Evolutionary conservation across 2,113 vertebrate species (phyloP).

Genomic region (Gorsachius goisagi): DNA sequence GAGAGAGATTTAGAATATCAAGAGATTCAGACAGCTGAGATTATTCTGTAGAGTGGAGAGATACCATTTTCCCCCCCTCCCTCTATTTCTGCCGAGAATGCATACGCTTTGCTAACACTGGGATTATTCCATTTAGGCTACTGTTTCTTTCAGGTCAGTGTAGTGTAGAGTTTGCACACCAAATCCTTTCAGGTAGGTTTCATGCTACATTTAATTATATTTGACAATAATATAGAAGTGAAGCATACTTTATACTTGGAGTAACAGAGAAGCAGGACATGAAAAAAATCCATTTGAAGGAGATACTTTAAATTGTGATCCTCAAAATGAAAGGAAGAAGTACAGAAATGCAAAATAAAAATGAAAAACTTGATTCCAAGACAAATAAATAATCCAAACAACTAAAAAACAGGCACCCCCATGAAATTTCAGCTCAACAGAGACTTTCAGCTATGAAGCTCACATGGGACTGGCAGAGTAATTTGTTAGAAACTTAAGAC

Average conservation of each 20-base stretch:
- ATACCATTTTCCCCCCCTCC: background rate
- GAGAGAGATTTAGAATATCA: background rate
- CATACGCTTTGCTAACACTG: background rate
- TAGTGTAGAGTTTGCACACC: background rate
- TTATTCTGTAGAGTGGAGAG: background rate
- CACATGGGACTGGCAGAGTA: background rate
- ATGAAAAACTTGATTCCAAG: background rate
- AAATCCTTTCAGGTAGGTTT: background rate
- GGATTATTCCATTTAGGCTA: background rate
- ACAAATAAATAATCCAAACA: background rate
- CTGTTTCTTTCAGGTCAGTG: background rate
- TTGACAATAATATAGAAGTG: background rate
- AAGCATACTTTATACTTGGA: background rate
- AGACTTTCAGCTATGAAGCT: slow-evolving; percentile 45
- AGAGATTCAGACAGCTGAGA: background rate
- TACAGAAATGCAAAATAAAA: background rate
- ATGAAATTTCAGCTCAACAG: background rate
- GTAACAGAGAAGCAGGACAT: background rate
- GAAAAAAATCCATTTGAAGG: background rate
- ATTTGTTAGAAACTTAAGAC: slow-evolving; percentile 65
- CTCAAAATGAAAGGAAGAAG: background rate
- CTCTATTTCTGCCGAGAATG: background rate
- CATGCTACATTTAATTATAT: background rate
- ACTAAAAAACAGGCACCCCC: background rate
- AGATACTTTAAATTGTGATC: background rate